These are phyloP conservation scores for Panonychus citri DNA, from an alignment of 1,140 invertebrate species.

Conservation along the genomic window DNA sequence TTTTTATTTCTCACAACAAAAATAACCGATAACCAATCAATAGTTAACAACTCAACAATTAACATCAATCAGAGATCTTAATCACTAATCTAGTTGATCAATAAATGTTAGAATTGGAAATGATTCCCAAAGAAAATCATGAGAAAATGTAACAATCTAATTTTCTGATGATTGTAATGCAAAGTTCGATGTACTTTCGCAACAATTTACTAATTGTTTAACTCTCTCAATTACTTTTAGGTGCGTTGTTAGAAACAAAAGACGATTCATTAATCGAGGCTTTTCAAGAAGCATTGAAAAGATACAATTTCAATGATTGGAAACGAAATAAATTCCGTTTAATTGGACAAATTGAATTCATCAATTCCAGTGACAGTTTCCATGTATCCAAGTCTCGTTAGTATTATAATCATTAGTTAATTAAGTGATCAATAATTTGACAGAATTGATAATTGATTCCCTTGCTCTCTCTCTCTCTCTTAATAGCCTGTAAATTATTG, in stretches of 20 bases:
- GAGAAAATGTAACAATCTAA: too few species aligned
- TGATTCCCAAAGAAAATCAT: too few species aligned
- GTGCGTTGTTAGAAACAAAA: not conserved
- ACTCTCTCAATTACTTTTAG: not conserved
- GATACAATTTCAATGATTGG: conserved; percentile 56
- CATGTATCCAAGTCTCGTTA: conserved; percentile 65
- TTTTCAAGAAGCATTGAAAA: conserved; percentile 66
- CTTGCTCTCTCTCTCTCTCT: not conserved
- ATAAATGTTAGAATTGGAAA: too few species aligned
- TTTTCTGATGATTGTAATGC: too few species aligned
- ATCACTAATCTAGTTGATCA: too few species aligned
- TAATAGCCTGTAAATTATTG: not conserved
- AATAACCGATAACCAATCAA: too few species aligned
- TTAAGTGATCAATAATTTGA: not conserved
- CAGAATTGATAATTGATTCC: not conserved
- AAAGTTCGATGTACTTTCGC: too few species aligned
- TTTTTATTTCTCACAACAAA: too few species aligned
- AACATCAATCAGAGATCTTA: too few species aligned
- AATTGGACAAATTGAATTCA: conserved; percentile 55
- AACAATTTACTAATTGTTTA: not conserved
- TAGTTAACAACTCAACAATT: too few species aligned
- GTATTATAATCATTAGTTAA: not conserved
- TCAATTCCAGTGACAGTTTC: conserved; percentile 58
- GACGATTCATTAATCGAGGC: conserved; percentile 61
- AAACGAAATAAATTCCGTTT: conserved; percentile 46